Evolutionary conservation across 2,888 invertebrate genomes (phyloP), one percentile per base, ranked within the genome.

Genomic region (Tipula unca): DNA sequence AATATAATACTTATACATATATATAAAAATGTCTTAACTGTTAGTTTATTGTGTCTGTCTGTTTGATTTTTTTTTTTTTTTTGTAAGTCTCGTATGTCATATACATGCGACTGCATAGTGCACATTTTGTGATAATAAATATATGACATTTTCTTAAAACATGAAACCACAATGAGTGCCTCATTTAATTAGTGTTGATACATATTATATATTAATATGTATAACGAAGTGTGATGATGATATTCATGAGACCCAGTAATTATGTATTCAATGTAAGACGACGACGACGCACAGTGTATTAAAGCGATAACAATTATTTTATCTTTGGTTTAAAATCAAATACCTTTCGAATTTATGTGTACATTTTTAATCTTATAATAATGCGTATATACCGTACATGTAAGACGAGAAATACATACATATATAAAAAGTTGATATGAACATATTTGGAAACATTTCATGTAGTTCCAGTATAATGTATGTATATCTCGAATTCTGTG

Each of bases 101-200:
- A 25, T 10, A 69, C 25, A 69, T 0, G 25, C 10, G 25, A 69
- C 20, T 69, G 69, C 69, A 20, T 69, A 69, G 8, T 69, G 69
- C 69, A 69, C 69, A 69, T 69, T 69, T 69, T 69, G 25, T 69
- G 69, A 69, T 69, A 69, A 69, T 69, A 69, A 69, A 69, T 69
- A 25, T 25, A 69, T 69, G 69, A 69, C 69, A 69, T 69, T 69
- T 69, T 25, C 1, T 69, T 69, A 13, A n/a, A 69, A 69, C 69
- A 69, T 69, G 25, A 69, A 69, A 69, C 69, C 69, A 25, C 69
- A 69, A 69, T 69, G 69, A 69, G 69, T 69, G 69, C 69, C 25
- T 69, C 69, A 69, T 69, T 69, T 69, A 69, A 69, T 69, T 69
- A 69, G 69, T 69, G 48, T 17, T 10, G 69, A 25, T 25, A 69